Conservation (phyloP, 2,797 vertebrate genomes). For the Melanotaenia pygmaea region DNA sequence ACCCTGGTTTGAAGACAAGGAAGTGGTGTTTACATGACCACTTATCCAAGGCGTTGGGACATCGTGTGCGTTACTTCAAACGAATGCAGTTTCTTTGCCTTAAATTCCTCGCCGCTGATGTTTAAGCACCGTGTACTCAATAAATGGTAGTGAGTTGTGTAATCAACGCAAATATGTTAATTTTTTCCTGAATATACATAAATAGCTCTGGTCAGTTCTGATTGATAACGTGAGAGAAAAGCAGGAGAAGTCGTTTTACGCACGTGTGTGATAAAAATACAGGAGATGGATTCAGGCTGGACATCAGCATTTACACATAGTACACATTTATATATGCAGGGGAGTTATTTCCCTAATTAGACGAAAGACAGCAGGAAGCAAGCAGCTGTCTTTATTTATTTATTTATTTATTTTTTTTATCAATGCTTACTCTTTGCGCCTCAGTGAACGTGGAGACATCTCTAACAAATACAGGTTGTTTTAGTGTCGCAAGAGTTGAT, state of each 20-base stretch:
- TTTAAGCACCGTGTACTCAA: not conserved
- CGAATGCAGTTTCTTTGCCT: conserved; percentile 19
- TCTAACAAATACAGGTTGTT: conserved; percentile 7
- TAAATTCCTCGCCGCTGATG: not conserved
- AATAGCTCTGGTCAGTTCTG: conserved; percentile 2
- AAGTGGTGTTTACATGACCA: conserved; percentile 62
- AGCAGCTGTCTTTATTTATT: not conserved
- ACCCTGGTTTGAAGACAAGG: conserved; percentile 36
- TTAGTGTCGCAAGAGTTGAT: not conserved
- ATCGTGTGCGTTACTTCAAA: conserved; percentile 55
- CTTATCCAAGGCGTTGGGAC: conserved; percentile 54
- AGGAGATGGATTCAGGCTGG: not conserved
- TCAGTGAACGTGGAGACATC: conserved; percentile 22
- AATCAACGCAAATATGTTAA: not conserved
- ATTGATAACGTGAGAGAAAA: conserved; percentile 9
- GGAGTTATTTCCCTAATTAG: not conserved
- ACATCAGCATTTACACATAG: not conserved
- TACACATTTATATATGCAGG: not conserved
- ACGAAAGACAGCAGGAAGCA: conserved; percentile 7
- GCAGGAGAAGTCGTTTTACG: conserved; percentile 47
- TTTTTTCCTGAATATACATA: not conserved
- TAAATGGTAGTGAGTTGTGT: accelerated
- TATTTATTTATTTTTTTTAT: not conserved
- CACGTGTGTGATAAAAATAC: conserved; percentile 24
- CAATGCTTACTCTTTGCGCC: not conserved